phyloP scores from a whole-genome alignment of 2,797 vertebrate genomes.

The Tauraco hartlaubi region DNA sequence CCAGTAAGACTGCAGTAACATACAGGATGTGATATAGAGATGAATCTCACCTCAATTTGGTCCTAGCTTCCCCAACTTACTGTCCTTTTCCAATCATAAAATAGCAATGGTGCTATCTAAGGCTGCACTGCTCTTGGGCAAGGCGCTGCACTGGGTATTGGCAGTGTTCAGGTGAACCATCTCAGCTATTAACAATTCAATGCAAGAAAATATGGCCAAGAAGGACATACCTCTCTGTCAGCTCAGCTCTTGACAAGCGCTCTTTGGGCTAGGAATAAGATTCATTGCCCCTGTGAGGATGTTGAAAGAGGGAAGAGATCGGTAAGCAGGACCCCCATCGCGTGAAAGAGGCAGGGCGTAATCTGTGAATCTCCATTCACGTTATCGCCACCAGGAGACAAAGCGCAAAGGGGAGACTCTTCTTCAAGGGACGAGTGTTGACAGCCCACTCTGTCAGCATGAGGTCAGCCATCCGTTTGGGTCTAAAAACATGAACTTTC shows the following conservation, averaged over 20 bases:
- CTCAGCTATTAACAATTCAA: background rate
- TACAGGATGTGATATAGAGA: background rate
- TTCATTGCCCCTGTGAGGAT: constrained; percentile 68
- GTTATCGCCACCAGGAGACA: constrained; percentile 60
- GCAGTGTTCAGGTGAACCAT: background rate
- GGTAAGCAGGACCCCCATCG: constrained; percentile 60
- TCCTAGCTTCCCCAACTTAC: background rate
- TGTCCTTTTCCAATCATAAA: background rate
- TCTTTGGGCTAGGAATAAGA: constrained; percentile 38
- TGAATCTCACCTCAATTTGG: background rate
- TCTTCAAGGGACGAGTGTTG: constrained; percentile 61
- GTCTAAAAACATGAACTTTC: constrained; percentile 39
- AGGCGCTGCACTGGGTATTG: rapidly evolving
- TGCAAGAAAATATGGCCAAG: background rate
- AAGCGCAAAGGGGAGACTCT: constrained; percentile 53
- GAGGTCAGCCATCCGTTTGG: constrained; percentile 70
- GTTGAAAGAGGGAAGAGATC: constrained; percentile 77
- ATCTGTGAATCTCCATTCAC: constrained; percentile 79
- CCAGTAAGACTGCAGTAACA: background rate
- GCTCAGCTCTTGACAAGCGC: constrained; percentile 30
- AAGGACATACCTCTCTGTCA: background rate
- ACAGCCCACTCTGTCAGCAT: constrained; percentile 76
- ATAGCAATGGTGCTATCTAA: background rate
- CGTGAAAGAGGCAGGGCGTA: constrained; percentile 23
- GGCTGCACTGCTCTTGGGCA: background rate